Evolutionary conservation across 2,113 vertebrate species (phyloP).

Genomic region (Empidonax traillii): DNA sequence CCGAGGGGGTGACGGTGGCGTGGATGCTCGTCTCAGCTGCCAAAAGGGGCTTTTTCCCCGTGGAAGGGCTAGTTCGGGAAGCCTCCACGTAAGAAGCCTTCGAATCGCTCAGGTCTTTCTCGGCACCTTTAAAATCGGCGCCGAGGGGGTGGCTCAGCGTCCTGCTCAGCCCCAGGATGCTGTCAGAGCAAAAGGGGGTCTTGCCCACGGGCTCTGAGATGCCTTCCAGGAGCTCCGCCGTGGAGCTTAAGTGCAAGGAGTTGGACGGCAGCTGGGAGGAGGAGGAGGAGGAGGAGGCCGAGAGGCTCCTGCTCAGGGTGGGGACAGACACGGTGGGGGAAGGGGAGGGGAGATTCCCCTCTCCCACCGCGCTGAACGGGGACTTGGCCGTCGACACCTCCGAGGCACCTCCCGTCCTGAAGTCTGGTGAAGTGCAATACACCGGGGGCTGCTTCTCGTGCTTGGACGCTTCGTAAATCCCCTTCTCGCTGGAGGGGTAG

Average conservation of each 20-base stretch:
- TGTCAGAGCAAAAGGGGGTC: constrained; percentile 67
- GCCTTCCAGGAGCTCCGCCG: constrained; percentile 71
- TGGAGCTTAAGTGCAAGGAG: constrained; percentile 66
- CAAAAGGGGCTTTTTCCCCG: constrained; percentile 71
- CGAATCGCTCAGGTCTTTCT: constrained; percentile 65
- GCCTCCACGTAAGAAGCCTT: constrained; percentile 68
- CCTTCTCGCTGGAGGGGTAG: constrained; percentile 67
- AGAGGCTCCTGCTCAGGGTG: constrained; percentile 71
- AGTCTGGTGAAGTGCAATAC: constrained; percentile 83
- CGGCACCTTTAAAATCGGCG: constrained; percentile 68
- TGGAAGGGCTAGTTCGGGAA: constrained; percentile 64
- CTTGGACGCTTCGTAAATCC: constrained; percentile 70
- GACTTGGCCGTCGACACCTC: constrained; percentile 77
- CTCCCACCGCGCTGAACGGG: constrained; percentile 76
- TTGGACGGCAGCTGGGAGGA: constrained; percentile 68
- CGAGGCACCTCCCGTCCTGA: constrained; percentile 76
- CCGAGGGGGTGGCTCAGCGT: constrained; percentile 50
- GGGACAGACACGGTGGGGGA: constrained; percentile 76
- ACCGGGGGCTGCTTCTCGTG: constrained; percentile 77
- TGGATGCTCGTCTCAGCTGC: constrained; percentile 70
- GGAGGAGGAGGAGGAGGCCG: constrained; percentile 43
- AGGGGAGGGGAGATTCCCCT: constrained; percentile 77
- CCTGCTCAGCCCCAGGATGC: constrained; percentile 61
- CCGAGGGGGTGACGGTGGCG: constrained; percentile 71
- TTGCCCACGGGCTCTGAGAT: constrained; percentile 74